A percentile compares a stretch with the other conserved stretches of the same genome.
Evolutionary conservation across 2,113 vertebrate genomes (phyloP).

Genomic region (Hypocryptadius cinnamomeus): DNA sequence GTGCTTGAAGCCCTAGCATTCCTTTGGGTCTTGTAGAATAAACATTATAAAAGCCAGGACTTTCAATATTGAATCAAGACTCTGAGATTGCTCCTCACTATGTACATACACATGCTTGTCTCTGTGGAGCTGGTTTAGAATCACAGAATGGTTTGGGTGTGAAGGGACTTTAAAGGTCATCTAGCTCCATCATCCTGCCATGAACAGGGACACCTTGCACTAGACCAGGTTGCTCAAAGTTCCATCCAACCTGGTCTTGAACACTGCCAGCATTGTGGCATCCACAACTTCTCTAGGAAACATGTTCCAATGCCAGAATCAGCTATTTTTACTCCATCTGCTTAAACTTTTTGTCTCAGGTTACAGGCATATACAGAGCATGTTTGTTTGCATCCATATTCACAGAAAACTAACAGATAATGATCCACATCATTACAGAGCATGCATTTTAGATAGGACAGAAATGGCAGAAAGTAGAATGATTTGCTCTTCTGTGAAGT

Average conservation of each 20-base stretch:
- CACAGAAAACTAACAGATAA: background rate
- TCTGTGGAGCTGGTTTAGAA: background rate
- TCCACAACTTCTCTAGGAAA: background rate
- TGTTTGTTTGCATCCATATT: background rate
- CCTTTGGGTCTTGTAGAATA: background rate
- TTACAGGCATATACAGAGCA: background rate
- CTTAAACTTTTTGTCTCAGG: background rate
- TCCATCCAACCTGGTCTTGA: background rate
- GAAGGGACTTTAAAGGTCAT: background rate
- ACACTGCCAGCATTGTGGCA: background rate
- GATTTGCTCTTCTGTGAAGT: background rate
- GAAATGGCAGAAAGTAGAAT: background rate
- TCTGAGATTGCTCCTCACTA: background rate
- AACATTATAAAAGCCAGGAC: background rate
- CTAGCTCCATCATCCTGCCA: background rate
- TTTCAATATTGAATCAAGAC: background rate
- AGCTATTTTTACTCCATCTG: background rate
- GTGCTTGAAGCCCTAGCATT: background rate
- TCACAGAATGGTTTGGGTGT: background rate
- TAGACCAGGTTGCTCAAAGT: background rate
- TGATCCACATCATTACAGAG: background rate
- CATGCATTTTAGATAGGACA: background rate
- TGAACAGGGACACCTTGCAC: background rate
- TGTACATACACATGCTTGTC: background rate
- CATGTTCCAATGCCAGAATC: background rate